Evolutionary conservation across 92 coral and sea anemone genomes (phyloP).

Genomic region (Umimayanthus kanabou): DNA sequence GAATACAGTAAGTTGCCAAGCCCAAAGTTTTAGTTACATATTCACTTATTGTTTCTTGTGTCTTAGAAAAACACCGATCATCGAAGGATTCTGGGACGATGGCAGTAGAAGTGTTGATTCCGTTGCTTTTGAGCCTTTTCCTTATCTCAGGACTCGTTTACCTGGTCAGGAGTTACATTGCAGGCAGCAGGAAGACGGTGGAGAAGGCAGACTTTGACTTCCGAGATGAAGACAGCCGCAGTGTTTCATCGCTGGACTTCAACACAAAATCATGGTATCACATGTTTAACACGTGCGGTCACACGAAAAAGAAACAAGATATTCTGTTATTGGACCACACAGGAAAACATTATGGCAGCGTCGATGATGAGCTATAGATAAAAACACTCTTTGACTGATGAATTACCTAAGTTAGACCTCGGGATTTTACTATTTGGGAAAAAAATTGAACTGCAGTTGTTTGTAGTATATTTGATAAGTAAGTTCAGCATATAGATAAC

Average conservation of each 20-base stretch:
- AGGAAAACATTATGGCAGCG: constrained; percentile 22
- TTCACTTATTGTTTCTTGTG: not conserved
- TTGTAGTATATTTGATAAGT: too few species aligned
- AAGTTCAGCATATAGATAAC: too few species aligned
- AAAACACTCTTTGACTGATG: too few species aligned
- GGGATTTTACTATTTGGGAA: too few species aligned
- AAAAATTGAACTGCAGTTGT: too few species aligned
- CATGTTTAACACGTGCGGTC: not conserved
- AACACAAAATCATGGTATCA: not conserved
- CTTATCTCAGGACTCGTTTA: constrained; percentile 38
- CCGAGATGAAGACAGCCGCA: constrained; percentile 74
- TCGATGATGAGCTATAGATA: constrained; percentile 2
- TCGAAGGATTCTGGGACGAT: not conserved
- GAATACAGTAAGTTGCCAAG: too few species aligned
- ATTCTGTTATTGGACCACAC: not conserved
- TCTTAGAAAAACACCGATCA: constrained; percentile 39
- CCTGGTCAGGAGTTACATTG: constrained; percentile 54
- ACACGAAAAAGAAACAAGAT: constrained; percentile 2
- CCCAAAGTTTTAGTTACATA: not conserved
- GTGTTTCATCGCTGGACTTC: constrained; percentile 59
- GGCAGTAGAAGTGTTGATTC: constrained; percentile 50
- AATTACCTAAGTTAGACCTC: too few species aligned
- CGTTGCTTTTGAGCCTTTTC: constrained; percentile 43
- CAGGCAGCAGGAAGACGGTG: constrained; percentile 44
- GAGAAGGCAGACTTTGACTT: constrained; percentile 96